Base-by-base conservation (phyloP, 92 coral and sea anemone genomes). In the Porites lobata region DNA sequence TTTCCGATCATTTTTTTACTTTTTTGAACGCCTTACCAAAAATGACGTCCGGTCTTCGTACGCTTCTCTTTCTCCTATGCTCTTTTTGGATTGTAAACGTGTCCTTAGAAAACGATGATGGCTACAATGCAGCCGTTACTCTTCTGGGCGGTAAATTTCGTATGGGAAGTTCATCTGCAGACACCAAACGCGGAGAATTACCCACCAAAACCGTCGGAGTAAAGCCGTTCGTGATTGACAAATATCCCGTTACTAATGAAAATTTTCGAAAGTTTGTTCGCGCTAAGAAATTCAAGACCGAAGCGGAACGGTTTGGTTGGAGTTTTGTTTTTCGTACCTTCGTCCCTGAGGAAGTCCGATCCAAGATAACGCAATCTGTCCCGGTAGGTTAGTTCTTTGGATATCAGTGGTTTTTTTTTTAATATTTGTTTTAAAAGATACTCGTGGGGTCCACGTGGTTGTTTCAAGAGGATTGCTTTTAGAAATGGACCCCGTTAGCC, bases 241-340 rank as follows among this genome's bases (percentile, higher is more conserved):
- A 88, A 71, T 96, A 78, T 88, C 98, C 98, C 24, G 98, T 96
- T 56, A 95, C 96, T 9, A 96, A 96, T 77, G 94, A 92, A 80
- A 80, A 92, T 47, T 96, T 96, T 92, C 90, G 96, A 52, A 91
- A 74, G 75, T 96, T 96, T 92, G 97, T 95, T 58, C 94, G 98
- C 81, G 93, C 87, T 53, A 95, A 88, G 84, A 91, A 94, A 82
- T 95, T 91, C 61, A 92, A 93, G 80, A 96, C 97, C 26, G 99
- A 96, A 79, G 98, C 98, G 62, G 98, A 95, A 81, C 86, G 57
- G 65, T 95, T 93, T 86, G 96, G 98, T 8, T 95, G 98, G 98
- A 95, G 96, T 87, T 95, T 93, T 90, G 96, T 82, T 51, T 95
- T 95, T 68, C 84, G 77, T 51, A 69, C 88, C 14, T 91, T 94